These are phyloP conservation scores for Mythimna ferrago DNA, from an alignment of 2,888 invertebrate species.

Conservation along the genomic window DNA sequence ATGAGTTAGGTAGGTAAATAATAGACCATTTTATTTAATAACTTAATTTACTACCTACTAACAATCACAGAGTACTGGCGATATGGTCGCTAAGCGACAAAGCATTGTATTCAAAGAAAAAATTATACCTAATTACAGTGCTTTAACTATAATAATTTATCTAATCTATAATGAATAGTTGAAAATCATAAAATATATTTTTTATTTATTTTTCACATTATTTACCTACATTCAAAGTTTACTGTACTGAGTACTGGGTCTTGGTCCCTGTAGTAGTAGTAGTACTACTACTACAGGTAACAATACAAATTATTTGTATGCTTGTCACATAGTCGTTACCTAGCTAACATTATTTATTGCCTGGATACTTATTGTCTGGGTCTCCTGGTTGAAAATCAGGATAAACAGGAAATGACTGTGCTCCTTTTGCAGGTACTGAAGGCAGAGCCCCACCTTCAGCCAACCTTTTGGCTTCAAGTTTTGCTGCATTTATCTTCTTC, in stretches of 20 bases:
- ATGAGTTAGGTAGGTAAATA: slow-evolving; percentile 7
- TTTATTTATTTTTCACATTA: not conserved
- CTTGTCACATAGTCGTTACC: not conserved
- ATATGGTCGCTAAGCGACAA: too few relatives aligned
- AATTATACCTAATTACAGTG: too few relatives aligned
- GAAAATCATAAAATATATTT: too few relatives aligned
- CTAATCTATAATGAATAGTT: not conserved
- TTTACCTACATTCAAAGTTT: slow-evolving; percentile 7
- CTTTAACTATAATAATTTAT: slow-evolving; percentile 19
- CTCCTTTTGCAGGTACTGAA: slow-evolving; percentile 73
- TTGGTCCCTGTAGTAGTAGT: not conserved
- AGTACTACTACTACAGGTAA: not conserved
- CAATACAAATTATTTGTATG: not conserved
- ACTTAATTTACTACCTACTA: slow-evolving; percentile 41
- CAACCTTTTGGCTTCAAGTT: slow-evolving; percentile 91
- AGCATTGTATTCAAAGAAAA: too few relatives aligned
- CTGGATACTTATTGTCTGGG: slow-evolving; percentile 66
- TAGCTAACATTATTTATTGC: slow-evolving; percentile 29
- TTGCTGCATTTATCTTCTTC: slow-evolving; percentile 94
- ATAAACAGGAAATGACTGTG: slow-evolving; percentile 89
- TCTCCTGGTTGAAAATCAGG: slow-evolving; percentile 91
- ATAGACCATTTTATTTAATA: slow-evolving; percentile 11
- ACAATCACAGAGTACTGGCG: slow-evolving; percentile 44
- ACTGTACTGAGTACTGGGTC: not conserved
- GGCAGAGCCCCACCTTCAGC: slow-evolving; percentile 85